Conservation (phyloP, 2,113 vertebrate genomes). For the Paramisgurnus dabryanus region DNA sequence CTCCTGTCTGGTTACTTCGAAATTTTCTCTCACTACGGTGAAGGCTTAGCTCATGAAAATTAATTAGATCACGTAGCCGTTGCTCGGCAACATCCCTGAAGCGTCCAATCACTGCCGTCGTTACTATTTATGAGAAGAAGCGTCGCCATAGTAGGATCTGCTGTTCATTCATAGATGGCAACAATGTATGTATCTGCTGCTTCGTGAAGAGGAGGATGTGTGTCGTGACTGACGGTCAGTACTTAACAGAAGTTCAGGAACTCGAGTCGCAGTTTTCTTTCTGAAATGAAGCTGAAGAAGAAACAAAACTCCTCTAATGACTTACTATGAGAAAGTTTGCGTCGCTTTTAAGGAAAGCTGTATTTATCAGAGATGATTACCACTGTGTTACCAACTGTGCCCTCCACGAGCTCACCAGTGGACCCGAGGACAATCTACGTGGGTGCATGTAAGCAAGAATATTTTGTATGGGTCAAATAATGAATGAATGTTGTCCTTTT, state of each 20-base stretch:
- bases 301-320: neutral
- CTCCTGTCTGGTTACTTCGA: no score
- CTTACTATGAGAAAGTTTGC: neutral
- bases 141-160: neutral
- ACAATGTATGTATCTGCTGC: neutral
- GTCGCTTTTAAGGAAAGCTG: neutral
- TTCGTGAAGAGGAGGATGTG: conserved; percentile 10
- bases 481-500: no score
- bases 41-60: neutral
- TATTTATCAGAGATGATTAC: conserved; percentile 70
- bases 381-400: conserved; percentile 59
- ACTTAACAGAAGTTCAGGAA: neutral
- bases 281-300: conserved; percentile 31
- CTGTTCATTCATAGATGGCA: neutral
- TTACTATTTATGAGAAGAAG: neutral
- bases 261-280: neutral
- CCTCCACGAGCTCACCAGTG: conserved; percentile 60
- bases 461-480: neutral
- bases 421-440: conserved; percentile 71
- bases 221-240: conserved; percentile 40
- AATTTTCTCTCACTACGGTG: neutral
- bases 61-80: neutral
- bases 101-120: neutral
- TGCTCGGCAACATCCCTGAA: neutral
- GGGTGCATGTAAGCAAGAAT: conserved; percentile 70